phyloP scores from a whole-genome alignment of 2,888 invertebrate genomes.

The Meteorus colon region DNA sequence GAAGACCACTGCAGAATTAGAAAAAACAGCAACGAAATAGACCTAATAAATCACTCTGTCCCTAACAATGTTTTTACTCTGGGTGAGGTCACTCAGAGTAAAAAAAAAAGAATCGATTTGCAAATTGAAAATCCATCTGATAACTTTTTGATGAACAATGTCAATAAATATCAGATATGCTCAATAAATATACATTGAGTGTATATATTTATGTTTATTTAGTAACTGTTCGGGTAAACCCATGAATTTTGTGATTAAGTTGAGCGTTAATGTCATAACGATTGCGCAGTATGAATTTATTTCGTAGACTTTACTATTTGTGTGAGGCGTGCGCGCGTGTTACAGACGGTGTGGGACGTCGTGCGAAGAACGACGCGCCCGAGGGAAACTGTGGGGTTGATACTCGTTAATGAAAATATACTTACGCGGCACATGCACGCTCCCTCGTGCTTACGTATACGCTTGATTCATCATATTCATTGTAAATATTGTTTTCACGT shows the following conservation, averaged over 20 bases:
- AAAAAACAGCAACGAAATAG: too few species aligned
- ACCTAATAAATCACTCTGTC: background rate
- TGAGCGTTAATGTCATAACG: conserved; percentile 8
- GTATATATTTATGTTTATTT: background rate
- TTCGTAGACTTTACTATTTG: conserved; percentile 17
- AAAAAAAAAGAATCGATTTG: too few species aligned
- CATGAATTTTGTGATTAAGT: conserved; percentile 6
- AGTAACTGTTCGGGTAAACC: background rate
- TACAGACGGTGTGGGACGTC: conserved; percentile 47
- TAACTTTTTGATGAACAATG: too few species aligned
- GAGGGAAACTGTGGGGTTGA: conserved; percentile 52
- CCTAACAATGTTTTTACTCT: too few species aligned
- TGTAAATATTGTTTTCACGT: conserved; percentile 45
- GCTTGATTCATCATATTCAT: conserved; percentile 45
- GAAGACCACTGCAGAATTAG: too few species aligned
- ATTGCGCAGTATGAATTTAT: conserved; percentile 26
- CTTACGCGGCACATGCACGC: conserved; percentile 46
- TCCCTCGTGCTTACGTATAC: conserved; percentile 37
- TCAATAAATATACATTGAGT: background rate
- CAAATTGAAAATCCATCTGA: too few species aligned
- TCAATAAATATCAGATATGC: too few species aligned
- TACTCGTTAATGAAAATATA: conserved; percentile 60
- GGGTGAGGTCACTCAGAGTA: too few species aligned
- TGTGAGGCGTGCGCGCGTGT: conserved; percentile 41
- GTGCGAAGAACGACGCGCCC: conserved; percentile 45